Evolutionary conservation across 2,888 invertebrate genomes (phyloP), one percentile per base, ranked within the genome.

Genomic region (Dicranocentrus wangi): DNA sequence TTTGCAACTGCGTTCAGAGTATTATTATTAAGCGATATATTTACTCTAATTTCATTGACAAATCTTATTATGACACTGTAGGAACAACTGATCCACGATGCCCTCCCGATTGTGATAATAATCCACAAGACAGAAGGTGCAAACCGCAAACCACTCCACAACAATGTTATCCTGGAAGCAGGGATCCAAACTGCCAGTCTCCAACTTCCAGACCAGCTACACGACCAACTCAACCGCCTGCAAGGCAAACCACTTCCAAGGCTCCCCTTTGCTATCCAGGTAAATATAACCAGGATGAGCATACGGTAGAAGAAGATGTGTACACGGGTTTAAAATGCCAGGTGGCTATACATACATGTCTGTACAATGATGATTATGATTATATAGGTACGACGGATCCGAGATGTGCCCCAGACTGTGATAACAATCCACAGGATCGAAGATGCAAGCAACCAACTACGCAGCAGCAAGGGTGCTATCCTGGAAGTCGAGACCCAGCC

Each of bases 181-280:
- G 70, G 10, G 23, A 70, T 17, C 71, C 71, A 15, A 1, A 42
- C n/a, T 71, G 71, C n/a, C 25, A 42, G 10, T 60, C n/a, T 5
- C 73, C 17, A 63, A 72, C 72, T 21, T 10, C 47, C 0, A 69
- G 71, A 13, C 78, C 78, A 17, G 84, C 87, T 0, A 5, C 5
- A 17, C 47, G 17, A 47, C 87, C 71, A 21, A 63, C 60, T 10
- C 55, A 39, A n/a, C 55, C 70, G 5, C 32, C 66, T 5, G 19
- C 63, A 23, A 79, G 81, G 17, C 73, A 32, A 28, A 21, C 32
- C 2, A 55, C 72, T 1, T 42, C 47, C 17, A 53, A 47, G n/a
- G 42, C 55, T n/a, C 88, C 88, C 21, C 39, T 87, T 42, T 89
- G 89, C 66, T 88, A 87, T 55, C 80, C 83, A 25, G 83, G 73